phyloP scores from a whole-genome alignment of 2,113 vertebrate genomes.

The Clarias macrocephalus region DNA sequence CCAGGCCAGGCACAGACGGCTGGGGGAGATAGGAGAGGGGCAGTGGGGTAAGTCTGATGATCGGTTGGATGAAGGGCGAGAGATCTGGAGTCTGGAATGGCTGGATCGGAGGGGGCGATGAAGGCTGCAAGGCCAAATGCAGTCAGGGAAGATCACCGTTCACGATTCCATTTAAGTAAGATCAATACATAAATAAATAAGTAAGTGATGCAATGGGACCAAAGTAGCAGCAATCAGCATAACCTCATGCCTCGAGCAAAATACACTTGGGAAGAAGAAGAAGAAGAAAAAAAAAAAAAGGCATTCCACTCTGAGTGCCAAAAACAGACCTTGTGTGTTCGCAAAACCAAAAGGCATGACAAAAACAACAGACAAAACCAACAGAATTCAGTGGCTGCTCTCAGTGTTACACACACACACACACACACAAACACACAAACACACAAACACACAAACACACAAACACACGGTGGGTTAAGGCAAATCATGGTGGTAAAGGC shows the following conservation, averaged over 20 bases:
- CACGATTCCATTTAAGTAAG: constrained; percentile 8
- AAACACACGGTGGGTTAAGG: background rate
- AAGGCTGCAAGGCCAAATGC: constrained; percentile 79
- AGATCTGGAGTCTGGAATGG: constrained; percentile 74
- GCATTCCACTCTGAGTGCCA: background rate
- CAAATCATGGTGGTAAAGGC: background rate
- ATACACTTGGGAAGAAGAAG: background rate
- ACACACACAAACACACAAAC: background rate
- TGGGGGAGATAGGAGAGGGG: constrained; percentile 64
- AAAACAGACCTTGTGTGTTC: background rate
- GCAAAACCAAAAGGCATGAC: background rate
- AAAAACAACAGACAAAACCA: too few relatives aligned
- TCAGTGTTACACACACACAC: background rate
- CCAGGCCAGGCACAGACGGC: constrained; percentile 69
- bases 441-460: background rate
- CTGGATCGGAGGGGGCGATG: constrained; percentile 76
- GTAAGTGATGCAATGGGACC: background rate
- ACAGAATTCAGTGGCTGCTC: background rate
- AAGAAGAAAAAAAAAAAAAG: background rate
- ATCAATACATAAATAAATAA: background rate
- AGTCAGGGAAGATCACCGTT: constrained; percentile 2
- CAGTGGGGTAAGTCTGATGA: constrained; percentile 39
- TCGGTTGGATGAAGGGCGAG: constrained; percentile 58
- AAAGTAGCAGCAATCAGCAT: constrained; percentile 1
- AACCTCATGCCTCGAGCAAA: constrained; percentile 30